Conservation (phyloP, 2,797 vertebrate species). For the Gymnopithys bicolor region DNA sequence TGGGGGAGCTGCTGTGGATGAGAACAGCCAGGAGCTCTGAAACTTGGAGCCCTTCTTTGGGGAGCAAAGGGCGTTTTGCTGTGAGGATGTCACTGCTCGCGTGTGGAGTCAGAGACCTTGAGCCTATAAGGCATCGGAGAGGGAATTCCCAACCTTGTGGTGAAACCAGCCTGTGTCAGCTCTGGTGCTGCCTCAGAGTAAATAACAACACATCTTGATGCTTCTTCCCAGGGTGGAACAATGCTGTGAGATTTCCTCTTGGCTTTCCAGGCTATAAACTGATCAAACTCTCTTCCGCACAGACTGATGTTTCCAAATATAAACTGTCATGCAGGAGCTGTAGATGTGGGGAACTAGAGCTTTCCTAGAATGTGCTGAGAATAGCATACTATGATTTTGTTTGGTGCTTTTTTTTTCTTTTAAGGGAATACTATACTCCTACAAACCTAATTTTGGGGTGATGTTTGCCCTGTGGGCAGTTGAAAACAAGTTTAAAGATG, state of each 20-base stretch:
- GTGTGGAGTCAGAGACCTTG: accelerated
- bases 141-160: neutral
- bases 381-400: accelerated
- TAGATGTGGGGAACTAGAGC: neutral
- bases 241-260: neutral
- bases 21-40: neutral
- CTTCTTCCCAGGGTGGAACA: neutral
- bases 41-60: neutral
- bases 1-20: neutral
- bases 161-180: neutral
- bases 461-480: neutral
- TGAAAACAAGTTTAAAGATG: neutral
- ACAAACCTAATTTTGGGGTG: neutral
- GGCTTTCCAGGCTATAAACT: neutral
- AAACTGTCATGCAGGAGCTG: neutral
- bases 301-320: neutral
- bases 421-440: neutral
- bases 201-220: neutral
- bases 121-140: accelerated
- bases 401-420: neutral
- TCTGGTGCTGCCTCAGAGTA: neutral
- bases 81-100: accelerated
- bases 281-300: neutral
- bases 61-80: accelerated
- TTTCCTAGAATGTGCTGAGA: neutral